Evolutionary conservation across 2,113 vertebrate genomes (phyloP), one percentile per base, ranked within the genome.

Genomic region (Carettochelys insculpta): DNA sequence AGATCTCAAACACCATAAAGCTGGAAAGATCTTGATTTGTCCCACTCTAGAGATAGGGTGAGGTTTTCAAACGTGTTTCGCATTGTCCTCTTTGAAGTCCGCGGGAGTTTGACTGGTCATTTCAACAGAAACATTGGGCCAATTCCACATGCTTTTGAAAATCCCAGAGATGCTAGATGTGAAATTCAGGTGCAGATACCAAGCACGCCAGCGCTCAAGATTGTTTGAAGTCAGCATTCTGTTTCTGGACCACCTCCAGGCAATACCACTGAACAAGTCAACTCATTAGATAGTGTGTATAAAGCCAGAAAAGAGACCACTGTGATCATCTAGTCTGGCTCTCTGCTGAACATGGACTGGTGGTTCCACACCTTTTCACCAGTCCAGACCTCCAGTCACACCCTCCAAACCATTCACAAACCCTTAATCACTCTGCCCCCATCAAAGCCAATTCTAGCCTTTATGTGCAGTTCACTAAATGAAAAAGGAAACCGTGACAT

Each of bases 81-180:
- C 8, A 45, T 50, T 54, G 8, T 38, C 71, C 24, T 25, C 1
- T 0, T 12, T 80, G 19, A 43, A n/a, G 38, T 51, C 16, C 83
- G 76, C 11, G 16, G 34, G 38, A 78, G 68, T 73, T 87, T 65
- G 16, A 16, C 13, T 9, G 2, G 25, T 58, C 81, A 29, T 8
- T 73, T 47, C 25, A 2, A 20, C 0, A 0, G 83, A n/a, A 47
- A 17, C 58, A 1, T 34, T 11, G 53, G 56, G 12, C 3, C 12
- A 68, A 58, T 6, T 24, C 10, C 38, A 9, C 31, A 34, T 71
- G 29, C 48, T 68, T 77, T 65, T 89, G 22, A 71, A 93, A 80
- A 27, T 65, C 54, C 47, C 71, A 61, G 53, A 78, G n/a, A 22
- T 27, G 29, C 7, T 48, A 29, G 2, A 0, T 47, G 68, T 34